Conservation (phyloP, 1,140 invertebrate species). For the Spodoptera litura region DNA sequence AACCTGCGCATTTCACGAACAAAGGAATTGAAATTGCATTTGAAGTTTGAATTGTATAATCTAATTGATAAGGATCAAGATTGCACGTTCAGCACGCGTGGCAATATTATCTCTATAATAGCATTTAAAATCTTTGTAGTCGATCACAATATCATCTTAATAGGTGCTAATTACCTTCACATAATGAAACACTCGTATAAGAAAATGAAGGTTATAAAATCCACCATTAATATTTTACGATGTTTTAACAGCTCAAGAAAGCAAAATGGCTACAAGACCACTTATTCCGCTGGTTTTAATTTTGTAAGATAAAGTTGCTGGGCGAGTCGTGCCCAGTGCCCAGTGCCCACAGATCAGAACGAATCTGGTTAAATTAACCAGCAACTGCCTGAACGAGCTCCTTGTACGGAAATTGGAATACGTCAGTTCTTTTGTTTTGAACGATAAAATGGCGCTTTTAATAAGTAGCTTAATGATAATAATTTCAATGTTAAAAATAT, state of each 20-base stretch:
- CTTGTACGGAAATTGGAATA: neutral
- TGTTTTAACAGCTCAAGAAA: neutral
- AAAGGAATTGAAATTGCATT: neutral
- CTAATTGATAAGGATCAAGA: neutral
- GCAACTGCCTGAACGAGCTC: neutral
- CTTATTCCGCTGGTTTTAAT: neutral
- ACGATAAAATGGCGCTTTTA: slow-evolving; percentile 3
- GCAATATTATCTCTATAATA: neutral
- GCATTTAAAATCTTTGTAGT: neutral
- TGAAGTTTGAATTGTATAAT: neutral
- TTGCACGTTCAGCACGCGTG: neutral
- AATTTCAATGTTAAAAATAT: no score
- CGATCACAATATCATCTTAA: neutral
- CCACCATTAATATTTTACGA: neutral
- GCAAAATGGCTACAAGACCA: neutral
- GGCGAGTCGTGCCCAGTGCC: neutral
- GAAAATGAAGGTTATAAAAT: neutral
- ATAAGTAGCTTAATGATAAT: neutral
- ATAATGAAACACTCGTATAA: neutral
- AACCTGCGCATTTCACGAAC: no score
- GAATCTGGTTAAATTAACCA: slow-evolving; percentile 4
- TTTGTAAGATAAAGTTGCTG: neutral
- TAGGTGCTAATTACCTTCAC: neutral
- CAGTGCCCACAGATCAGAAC: neutral
- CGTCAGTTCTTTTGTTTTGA: neutral